Percentiles rank a stretch among this genome's conserved stretches.
Conservation (phyloP, 2,797 vertebrate genomes). For the Vireo griseus region DNA sequence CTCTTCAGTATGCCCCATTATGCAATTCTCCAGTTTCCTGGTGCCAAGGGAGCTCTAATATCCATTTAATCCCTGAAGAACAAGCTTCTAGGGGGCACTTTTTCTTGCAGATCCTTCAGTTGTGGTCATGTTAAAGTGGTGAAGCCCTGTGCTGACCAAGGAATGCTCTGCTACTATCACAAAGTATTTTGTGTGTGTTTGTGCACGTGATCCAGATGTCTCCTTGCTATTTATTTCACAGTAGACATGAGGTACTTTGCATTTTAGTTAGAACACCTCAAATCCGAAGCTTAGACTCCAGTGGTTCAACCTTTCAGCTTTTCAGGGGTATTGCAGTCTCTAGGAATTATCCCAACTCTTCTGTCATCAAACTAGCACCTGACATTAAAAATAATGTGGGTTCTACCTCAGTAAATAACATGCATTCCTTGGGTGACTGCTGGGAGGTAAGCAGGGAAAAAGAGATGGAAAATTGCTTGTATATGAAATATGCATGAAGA, state of each 20-base stretch:
- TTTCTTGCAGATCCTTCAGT: neutral
- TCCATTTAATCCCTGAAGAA: neutral
- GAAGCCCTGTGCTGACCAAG: neutral
- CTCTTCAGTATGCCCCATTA: neutral
- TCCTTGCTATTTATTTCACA: neutral
- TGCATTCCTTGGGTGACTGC: neutral
- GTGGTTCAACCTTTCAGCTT: neutral
- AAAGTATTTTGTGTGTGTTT: fast-evolving
- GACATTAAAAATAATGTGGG: neutral
- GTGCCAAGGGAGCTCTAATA: neutral
- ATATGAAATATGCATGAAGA: neutral
- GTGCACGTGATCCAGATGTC: neutral
- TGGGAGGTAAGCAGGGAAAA: neutral
- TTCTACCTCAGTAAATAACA: neutral
- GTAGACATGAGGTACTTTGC: fast-evolving
- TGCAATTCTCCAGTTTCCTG: neutral
- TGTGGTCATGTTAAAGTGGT: neutral
- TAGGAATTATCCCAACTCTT: neutral
- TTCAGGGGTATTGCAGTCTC: neutral
- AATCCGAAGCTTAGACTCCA: neutral
- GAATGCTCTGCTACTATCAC: neutral
- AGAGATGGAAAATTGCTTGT: neutral
- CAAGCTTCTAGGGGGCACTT: neutral
- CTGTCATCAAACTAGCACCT: neutral
- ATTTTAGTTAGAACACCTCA: neutral